These are phyloP conservation scores for Embiotoca jacksoni DNA, from an alignment of 2,113 vertebrate genomes.

Conservation along the genomic window DNA sequence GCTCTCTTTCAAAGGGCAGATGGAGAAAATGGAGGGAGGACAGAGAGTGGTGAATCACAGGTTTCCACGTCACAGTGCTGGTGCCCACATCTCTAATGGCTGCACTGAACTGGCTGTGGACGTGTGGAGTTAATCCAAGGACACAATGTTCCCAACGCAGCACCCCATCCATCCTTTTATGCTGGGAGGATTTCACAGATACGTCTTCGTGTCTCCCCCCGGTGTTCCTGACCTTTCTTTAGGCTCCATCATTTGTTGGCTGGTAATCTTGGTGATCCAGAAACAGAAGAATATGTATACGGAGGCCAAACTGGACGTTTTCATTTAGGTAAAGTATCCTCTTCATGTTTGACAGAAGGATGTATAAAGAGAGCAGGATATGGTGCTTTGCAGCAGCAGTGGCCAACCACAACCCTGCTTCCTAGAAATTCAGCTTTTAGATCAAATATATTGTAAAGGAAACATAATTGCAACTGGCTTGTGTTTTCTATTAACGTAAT, in stretches of 20 bases:
- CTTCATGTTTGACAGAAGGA: neutral
- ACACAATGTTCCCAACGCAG: slow-evolving; percentile 61
- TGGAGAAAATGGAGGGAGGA: slow-evolving; percentile 8
- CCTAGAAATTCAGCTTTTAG: neutral
- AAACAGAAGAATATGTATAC: neutral
- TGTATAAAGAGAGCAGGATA: neutral
- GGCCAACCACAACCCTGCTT: too few species aligned
- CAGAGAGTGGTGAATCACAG: slow-evolving; percentile 20
- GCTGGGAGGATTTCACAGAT: slow-evolving; percentile 21
- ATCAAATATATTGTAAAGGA: too few species aligned
- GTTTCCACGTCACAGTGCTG: neutral
- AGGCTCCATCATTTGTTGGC: neutral
- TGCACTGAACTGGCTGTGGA: slow-evolving; percentile 20
- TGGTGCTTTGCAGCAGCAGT: too few species aligned
- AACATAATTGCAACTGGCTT: too few species aligned
- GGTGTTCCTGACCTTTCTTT: slow-evolving; percentile 5
- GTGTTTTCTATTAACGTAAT: too few species aligned
- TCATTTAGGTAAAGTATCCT: neutral
- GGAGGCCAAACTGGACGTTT: neutral
- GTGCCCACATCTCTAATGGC: neutral
- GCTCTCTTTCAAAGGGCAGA: slow-evolving; percentile 14
- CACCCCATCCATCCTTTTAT: slow-evolving; percentile 51
- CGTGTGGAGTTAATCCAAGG: slow-evolving; percentile 57
- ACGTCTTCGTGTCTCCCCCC: neutral
- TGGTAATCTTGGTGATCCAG: neutral